These are phyloP conservation scores for Plodia interpunctella DNA, from an alignment of 1,140 invertebrate genomes.

Conservation along the genomic window DNA sequence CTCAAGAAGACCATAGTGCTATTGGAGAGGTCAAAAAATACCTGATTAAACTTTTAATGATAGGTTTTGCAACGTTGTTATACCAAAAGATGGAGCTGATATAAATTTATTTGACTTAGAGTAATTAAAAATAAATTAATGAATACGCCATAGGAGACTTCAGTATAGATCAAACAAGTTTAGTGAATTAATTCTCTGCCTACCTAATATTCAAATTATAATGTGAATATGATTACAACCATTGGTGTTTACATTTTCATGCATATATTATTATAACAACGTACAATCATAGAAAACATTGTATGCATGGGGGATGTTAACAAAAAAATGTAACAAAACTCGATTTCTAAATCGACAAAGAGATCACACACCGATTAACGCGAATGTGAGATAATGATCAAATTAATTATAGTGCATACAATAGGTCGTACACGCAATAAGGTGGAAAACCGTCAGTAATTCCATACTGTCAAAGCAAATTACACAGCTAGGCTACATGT, in stretches of 20 bases:
- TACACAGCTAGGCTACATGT: background rate
- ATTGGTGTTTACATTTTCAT: too few relatives aligned
- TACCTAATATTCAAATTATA: too few relatives aligned
- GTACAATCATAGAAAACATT: conserved; percentile 7
- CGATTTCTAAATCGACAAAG: background rate
- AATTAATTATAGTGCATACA: background rate
- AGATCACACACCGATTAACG: background rate
- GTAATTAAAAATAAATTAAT: too few relatives aligned
- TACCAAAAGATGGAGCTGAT: too few relatives aligned
- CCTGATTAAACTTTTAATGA: too few relatives aligned
- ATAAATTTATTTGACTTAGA: too few relatives aligned
- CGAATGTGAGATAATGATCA: background rate
- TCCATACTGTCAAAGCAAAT: conserved; percentile 1
- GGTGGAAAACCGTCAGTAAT: background rate
- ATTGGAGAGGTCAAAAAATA: background rate
- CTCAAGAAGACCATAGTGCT: conserved; percentile 35
- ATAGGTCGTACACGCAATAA: background rate
- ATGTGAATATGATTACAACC: too few relatives aligned
- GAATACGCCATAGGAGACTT: too few relatives aligned
- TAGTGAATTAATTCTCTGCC: too few relatives aligned
- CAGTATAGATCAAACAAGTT: too few relatives aligned
- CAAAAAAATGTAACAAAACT: background rate
- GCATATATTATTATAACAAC: background rate
- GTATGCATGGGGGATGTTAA: background rate
- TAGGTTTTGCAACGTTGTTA: too few relatives aligned